Conservation (phyloP, 2,113 vertebrate genomes). For the Gallinago jamesoni region DNA sequence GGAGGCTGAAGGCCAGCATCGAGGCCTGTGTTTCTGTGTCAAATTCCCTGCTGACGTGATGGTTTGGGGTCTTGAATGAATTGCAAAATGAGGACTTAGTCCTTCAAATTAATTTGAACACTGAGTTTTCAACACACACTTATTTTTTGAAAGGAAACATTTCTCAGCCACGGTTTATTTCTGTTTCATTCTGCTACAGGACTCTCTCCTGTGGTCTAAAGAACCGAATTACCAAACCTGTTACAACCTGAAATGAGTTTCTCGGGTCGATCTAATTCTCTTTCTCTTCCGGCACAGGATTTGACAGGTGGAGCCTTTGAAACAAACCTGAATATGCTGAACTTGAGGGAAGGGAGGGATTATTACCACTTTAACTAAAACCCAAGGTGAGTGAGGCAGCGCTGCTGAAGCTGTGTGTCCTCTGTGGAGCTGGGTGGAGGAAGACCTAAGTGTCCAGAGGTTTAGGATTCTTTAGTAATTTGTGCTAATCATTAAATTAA, state of each 20-base stretch:
- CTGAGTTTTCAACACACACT: neutral
- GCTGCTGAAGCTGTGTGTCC: neutral
- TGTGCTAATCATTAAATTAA: neutral
- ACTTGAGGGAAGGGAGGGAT: slow-evolving; percentile 82
- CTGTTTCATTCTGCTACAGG: neutral
- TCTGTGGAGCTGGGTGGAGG: neutral
- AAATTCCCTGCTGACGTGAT: neutral
- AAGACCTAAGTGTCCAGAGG: neutral
- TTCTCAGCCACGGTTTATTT: neutral
- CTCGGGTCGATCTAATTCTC: neutral
- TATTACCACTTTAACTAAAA: slow-evolving; percentile 81
- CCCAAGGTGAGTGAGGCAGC: neutral
- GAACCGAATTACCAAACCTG: neutral
- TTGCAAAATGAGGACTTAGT: neutral
- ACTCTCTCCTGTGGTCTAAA: neutral
- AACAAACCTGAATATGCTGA: slow-evolving; percentile 80
- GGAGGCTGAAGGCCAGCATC: neutral
- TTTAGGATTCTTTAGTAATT: neutral
- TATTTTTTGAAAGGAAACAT: neutral
- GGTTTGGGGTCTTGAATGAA: neutral
- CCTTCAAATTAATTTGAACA: neutral
- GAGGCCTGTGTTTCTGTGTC: neutral
- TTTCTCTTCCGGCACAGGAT: slow-evolving; percentile 74
- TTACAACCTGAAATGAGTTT: neutral
- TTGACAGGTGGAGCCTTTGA: slow-evolving; percentile 90